A percentile compares a stretch with the other conserved stretches of the same genome.
Conservation (phyloP, 2,888 invertebrate genomes). For the Rhagonycha fulva region DNA sequence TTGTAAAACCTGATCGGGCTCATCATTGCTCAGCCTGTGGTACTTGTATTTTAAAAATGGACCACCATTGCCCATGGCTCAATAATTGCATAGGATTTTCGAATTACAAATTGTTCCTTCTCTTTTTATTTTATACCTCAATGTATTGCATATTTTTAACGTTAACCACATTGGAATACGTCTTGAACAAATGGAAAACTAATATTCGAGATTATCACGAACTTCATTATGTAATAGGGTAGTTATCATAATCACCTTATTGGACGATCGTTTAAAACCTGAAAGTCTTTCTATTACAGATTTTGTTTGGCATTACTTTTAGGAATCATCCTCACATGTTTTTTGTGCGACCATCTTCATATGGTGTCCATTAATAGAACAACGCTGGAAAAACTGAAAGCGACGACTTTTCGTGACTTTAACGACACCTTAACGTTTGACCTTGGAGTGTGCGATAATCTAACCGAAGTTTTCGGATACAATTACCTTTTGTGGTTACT, state of each 20-base stretch:
- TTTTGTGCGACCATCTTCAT: constrained; percentile 92
- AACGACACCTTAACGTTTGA: constrained; percentile 87
- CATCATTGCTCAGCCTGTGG: constrained; percentile 96
- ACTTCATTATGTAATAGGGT: constrained; percentile 70
- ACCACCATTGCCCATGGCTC: constrained; percentile 97
- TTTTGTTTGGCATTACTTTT: constrained; percentile 95
- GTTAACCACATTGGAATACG: constrained; percentile 78
- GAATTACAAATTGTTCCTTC: constrained; percentile 96
- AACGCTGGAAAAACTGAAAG: constrained; percentile 90
- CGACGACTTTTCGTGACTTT: constrained; percentile 81
- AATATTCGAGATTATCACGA: constrained; percentile 72
- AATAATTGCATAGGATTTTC: constrained; percentile 94
- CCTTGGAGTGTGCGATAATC: constrained; percentile 83
- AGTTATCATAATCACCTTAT: background rate
- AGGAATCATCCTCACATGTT: constrained; percentile 84
- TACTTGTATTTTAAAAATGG: constrained; percentile 93
- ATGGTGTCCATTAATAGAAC: constrained; percentile 86
- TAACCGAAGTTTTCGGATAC: constrained; percentile 90
- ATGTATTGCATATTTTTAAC: constrained; percentile 85
- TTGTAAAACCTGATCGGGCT: constrained; percentile 91
- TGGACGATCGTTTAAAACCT: background rate
- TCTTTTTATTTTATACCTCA: constrained; percentile 88
- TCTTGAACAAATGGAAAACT: constrained; percentile 83
- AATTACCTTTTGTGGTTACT: constrained; percentile 79
- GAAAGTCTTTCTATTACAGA: constrained; percentile 71